phyloP scores from a whole-genome alignment of 2,113 vertebrate genomes.

The Chiloscyllium plagiosum region DNA sequence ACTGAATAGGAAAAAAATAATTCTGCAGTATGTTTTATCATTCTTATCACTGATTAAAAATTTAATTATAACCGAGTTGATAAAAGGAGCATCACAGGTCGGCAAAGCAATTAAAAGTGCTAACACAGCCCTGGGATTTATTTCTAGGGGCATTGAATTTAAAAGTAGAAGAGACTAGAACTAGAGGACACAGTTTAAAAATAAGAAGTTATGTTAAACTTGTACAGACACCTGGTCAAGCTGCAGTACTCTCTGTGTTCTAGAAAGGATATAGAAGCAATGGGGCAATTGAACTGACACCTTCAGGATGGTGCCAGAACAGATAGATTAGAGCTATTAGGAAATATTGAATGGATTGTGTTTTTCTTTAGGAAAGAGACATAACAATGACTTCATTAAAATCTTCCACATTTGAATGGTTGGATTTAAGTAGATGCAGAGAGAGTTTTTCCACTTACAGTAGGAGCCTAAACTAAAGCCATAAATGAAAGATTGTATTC shows the following conservation, averaged over 20 bases:
- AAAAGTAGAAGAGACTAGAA: neutral
- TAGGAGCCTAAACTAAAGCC: neutral
- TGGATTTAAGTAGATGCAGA: neutral
- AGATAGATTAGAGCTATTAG: neutral
- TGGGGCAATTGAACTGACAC: neutral
- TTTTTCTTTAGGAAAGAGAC: neutral
- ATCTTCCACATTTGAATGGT: neutral
- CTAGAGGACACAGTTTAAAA: too few relatives aligned
- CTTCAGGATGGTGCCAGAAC: neutral
- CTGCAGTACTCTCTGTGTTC: neutral
- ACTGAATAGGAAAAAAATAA: neutral
- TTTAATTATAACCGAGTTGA: slow-evolving; percentile 8
- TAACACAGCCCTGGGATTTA: slow-evolving; percentile 29
- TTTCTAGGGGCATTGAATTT: slow-evolving; percentile 16
- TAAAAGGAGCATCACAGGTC: slow-evolving; percentile 11
- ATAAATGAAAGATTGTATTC: neutral
- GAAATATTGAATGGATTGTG: neutral
- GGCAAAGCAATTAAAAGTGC: slow-evolving; percentile 13
- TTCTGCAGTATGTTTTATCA: neutral
- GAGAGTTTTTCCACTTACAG: neutral
- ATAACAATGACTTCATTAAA: neutral
- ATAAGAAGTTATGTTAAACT: neutral
- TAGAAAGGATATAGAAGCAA: neutral
- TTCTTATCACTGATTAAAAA: slow-evolving; percentile 6
- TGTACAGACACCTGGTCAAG: neutral